Conservation (phyloP, 2,113 vertebrate genomes). For the Hypomesus transpacificus region DNA sequence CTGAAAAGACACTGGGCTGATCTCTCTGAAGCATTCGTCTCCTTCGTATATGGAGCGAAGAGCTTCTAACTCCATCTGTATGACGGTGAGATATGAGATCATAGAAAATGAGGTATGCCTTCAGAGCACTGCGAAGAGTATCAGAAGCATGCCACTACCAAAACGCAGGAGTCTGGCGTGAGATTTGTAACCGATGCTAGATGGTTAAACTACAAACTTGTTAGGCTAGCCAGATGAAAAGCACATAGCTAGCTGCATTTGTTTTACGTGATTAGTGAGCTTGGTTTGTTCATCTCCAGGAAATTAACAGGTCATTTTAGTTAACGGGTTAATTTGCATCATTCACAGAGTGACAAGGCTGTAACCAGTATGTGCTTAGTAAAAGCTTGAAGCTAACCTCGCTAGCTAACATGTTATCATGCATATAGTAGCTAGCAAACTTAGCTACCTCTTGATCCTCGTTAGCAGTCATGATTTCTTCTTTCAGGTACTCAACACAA, state of each 20-base stretch:
- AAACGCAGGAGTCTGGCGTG: too few species aligned
- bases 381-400: not conserved
- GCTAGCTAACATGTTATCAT: not conserved
- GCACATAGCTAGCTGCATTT: too few species aligned
- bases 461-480: slow-evolving; percentile 80
- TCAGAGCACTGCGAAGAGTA: not conserved
- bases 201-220: too few species aligned
- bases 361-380: not conserved
- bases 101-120: not conserved
- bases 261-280: too few species aligned
- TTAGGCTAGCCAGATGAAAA: too few species aligned
- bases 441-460: slow-evolving; percentile 90
- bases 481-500: not conserved
- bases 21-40: slow-evolving; percentile 89
- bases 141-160: too few species aligned
- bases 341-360: too few species aligned
- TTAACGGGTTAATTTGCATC: too few species aligned
- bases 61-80: slow-evolving; percentile 95
- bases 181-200: too few species aligned
- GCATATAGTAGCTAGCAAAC: not conserved
- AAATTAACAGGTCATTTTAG: too few species aligned
- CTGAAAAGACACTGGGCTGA: slow-evolving; percentile 88
- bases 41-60: slow-evolving; percentile 96
- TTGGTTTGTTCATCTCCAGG: too few species aligned
- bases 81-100: not conserved